Evolutionary conservation across 2,797 vertebrate genomes (phyloP), one percentile per base, ranked within the genome.

Genomic region (Sitta carolinensis): DNA sequence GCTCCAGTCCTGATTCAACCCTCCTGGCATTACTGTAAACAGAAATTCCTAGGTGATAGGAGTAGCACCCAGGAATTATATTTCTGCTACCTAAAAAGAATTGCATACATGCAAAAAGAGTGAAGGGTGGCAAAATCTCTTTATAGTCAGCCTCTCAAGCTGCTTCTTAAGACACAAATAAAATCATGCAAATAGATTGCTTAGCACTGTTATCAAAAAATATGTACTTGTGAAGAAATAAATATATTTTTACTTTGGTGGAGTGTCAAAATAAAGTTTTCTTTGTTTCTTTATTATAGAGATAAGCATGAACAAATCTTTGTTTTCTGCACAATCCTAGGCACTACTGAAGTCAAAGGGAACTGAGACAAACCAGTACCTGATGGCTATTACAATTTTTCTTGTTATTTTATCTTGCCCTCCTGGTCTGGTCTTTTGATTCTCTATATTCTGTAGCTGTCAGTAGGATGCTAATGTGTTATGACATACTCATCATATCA

Each of bases 341-440:
- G 21, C 26, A 78, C 11, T 32, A 7, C 23, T 69, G 47, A 84
- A 95, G 48, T 84, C 63, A 80, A 58, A 43, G 45, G 48, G 34
- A 93, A 70, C 50, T 69, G 68, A 80, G 47, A 73, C 42, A 87
- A 84, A 22, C 15, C 42, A 64, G 50, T 20, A 73, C 22, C 67
- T 82, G 59, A 50, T 76, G 61, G 48, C 47, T 89, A 67, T 76
- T 90, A 73, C 19, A 63, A 36, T 64, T 80, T 90, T 89, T 76
- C 69, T 48, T 76, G 50, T 42, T 84, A n/a, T 45, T 84, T 94
- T 87, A 45, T 69, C 36, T 54, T 78, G 90, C 40, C 58, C 89
- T 89, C n/a, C 50, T 89, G 76, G 29, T 45, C 72, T 40, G 32
- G 21, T 89, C 51, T 95, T 93, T 84, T 95, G 87, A 89, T 85